Conservation (phyloP, 2,797 vertebrate genomes). For the Microcaecilia unicolor region DNA sequence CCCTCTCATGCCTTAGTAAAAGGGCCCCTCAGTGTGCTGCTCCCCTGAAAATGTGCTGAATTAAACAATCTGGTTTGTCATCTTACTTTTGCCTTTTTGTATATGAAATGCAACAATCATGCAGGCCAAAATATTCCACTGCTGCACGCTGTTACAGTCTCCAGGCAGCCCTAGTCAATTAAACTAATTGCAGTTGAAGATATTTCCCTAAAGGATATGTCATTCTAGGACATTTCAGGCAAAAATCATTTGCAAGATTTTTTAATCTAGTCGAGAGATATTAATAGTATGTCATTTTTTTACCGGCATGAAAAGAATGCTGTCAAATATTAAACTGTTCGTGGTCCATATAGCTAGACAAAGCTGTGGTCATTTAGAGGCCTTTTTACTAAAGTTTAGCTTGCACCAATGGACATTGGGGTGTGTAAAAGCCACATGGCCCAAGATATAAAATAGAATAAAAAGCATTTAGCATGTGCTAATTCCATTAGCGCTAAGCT, state of each 20-base stretch:
- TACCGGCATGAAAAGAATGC: conserved; percentile 22
- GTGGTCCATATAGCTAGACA: conserved; percentile 23
- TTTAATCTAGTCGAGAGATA: conserved; percentile 47
- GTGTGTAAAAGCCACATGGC: too few species aligned
- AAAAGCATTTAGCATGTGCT: too few species aligned
- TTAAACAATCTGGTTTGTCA: too few species aligned
- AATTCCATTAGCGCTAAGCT: too few species aligned
- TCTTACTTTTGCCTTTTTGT: too few species aligned
- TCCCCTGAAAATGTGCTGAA: too few species aligned
- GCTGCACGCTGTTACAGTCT: conserved; percentile 31
- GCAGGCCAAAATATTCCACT: conserved; percentile 18
- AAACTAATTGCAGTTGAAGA: conserved; percentile 52
- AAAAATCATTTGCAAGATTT: conserved; percentile 44
- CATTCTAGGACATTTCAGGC: conserved; percentile 42
- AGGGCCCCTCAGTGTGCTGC: too few species aligned
- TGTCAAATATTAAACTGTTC: conserved; percentile 31
- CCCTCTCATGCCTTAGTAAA: too few species aligned
- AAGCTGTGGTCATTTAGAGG: conserved; percentile 24
- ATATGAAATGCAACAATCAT: conserved; percentile 16
- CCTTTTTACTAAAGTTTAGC: too few species aligned
- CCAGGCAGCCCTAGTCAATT: conserved; percentile 45
- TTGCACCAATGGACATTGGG: too few species aligned
- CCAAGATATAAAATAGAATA: too few species aligned
- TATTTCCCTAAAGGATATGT: conserved; percentile 48
- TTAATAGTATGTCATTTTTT: conserved; percentile 32